Conservation (phyloP, 2,797 vertebrate species). For the Sparidentex hasta region DNA sequence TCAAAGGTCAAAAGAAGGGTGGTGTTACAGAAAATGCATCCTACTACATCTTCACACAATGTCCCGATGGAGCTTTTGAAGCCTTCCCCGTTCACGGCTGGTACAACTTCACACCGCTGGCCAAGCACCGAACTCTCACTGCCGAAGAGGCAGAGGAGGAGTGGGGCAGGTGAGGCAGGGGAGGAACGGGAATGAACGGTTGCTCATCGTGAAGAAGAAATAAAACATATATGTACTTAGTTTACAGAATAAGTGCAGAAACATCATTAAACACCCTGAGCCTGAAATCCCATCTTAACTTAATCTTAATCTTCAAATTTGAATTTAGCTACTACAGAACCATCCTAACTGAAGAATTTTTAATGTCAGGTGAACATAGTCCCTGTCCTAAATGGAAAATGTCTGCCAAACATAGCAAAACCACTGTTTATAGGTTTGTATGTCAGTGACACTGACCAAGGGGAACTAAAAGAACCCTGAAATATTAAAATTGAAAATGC, state of each 20-base stretch:
- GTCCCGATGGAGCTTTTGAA: slow-evolving; percentile 93
- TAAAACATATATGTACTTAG: not conserved
- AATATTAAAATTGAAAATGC: too few species aligned
- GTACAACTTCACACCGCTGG: slow-evolving; percentile 93
- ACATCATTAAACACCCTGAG: too few species aligned
- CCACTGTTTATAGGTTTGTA: too few species aligned
- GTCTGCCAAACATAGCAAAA: too few species aligned
- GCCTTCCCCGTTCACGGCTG: slow-evolving; percentile 94
- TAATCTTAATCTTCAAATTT: too few species aligned
- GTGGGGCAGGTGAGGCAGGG: slow-evolving; percentile 88
- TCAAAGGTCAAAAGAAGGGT: slow-evolving; percentile 93
- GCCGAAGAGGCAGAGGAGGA: slow-evolving; percentile 96
- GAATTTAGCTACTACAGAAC: too few species aligned
- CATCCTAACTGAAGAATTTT: too few species aligned
- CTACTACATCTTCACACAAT: slow-evolving; percentile 96
- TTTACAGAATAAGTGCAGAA: not conserved
- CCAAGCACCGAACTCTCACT: slow-evolving; percentile 92
- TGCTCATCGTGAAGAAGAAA: not conserved
- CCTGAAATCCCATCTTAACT: too few species aligned
- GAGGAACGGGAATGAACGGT: not conserved
- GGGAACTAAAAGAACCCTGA: too few species aligned
- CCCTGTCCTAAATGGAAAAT: too few species aligned
- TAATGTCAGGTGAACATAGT: too few species aligned
- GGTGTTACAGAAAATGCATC: slow-evolving; percentile 94
- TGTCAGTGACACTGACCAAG: too few species aligned